Conservation (phyloP, 2,113 vertebrate genomes). For the Pachyramphus minor region DNA sequence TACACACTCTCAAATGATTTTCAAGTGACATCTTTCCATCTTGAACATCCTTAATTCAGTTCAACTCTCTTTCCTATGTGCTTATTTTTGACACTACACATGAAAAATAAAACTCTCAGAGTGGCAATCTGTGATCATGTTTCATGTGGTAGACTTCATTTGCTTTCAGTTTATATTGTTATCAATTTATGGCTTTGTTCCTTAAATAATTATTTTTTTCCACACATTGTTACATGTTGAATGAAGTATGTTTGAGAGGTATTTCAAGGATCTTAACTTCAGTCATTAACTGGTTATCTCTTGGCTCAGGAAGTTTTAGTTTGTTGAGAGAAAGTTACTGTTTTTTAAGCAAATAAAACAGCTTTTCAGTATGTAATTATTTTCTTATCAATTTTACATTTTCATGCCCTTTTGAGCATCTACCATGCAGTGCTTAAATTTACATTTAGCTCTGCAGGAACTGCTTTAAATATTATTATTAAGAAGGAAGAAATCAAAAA, state of each 20-base stretch:
- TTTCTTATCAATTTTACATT: slow-evolving; percentile 66
- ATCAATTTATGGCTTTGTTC: slow-evolving; percentile 63
- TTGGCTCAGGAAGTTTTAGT: slow-evolving; percentile 33
- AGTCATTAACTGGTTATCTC: slow-evolving; percentile 55
- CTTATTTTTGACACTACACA: slow-evolving; percentile 53
- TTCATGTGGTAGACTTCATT: slow-evolving; percentile 61
- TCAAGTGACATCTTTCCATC: slow-evolving; percentile 17
- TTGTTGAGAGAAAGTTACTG: slow-evolving; percentile 38
- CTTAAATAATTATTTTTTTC: slow-evolving; percentile 37
- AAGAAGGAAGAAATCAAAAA: slow-evolving; percentile 70
- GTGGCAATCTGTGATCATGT: slow-evolving; percentile 67
- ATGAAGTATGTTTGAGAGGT: slow-evolving; percentile 49
- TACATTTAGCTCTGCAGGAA: slow-evolving; percentile 64
- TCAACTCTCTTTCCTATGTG: background rate
- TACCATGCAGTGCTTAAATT: slow-evolving; percentile 48
- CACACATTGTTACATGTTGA: slow-evolving; percentile 44
- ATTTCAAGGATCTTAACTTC: slow-evolving; percentile 57
- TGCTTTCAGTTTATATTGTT: slow-evolving; percentile 63
- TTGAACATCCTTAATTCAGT: slow-evolving; percentile 23
- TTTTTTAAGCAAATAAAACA: slow-evolving; percentile 60
- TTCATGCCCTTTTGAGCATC: slow-evolving; percentile 59
- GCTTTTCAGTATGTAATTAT: slow-evolving; percentile 65
- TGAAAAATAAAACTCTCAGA: slow-evolving; percentile 56
- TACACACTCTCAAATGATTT: background rate
- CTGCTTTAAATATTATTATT: slow-evolving; percentile 70